Conservation (phyloP, 37 sponge, comb jelly and placozoan genomes). For the Agelas oroides region DNA sequence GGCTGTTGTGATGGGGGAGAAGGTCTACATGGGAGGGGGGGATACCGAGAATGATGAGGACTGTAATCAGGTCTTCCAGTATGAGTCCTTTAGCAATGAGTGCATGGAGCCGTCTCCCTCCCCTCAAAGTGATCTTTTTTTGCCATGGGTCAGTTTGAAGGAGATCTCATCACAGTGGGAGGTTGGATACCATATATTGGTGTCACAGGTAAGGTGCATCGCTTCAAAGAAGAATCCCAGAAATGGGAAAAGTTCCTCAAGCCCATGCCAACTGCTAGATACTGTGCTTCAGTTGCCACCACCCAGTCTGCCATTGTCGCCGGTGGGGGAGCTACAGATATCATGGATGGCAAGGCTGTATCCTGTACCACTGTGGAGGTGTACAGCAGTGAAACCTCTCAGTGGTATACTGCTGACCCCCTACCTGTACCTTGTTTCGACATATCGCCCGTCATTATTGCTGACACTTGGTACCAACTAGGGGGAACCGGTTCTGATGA, state of each 20-base stretch:
- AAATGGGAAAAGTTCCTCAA: slow-evolving; percentile 27
- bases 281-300: slow-evolving; percentile 37
- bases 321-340: slow-evolving; percentile 20
- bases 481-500: slow-evolving; percentile 60
- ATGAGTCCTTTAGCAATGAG: neutral
- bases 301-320: slow-evolving; percentile 31
- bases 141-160: slow-evolving; percentile 28
- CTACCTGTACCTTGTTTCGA: slow-evolving; percentile 47
- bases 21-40: slow-evolving; percentile 50
- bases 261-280: slow-evolving; percentile 39
- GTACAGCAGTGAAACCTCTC: slow-evolving; percentile 18
- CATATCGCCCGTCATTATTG: slow-evolving; percentile 26
- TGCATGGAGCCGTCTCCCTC: slow-evolving; percentile 40
- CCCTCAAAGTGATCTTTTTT: neutral
- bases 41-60: slow-evolving; percentile 6
- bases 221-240: too few species aligned
- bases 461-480: slow-evolving; percentile 48
- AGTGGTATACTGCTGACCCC: slow-evolving; percentile 58
- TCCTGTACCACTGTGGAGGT: slow-evolving; percentile 42
- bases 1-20: slow-evolving; percentile 8
- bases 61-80: slow-evolving; percentile 24
- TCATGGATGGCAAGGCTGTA: slow-evolving; percentile 42
- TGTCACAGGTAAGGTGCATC: too few species aligned
- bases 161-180: slow-evolving; percentile 42
- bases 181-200: neutral